Evolutionary conservation across 2,113 vertebrate species (phyloP), one percentile per base, ranked within the genome.

Genomic region (Dendropsophus ebraccatus): DNA sequence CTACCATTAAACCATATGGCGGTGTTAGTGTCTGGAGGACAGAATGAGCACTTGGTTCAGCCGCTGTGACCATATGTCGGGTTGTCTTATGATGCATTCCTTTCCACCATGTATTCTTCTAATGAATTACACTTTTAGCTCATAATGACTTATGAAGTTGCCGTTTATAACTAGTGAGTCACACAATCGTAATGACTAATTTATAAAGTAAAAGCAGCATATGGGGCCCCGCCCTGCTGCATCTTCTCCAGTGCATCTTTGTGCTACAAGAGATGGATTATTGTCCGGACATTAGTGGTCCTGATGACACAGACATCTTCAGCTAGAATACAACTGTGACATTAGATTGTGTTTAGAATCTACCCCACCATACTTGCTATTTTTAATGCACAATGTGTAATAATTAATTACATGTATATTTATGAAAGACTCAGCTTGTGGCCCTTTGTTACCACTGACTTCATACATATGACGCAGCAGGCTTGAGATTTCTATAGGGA

Each of bases 111-210:
- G 19, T 67, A 50, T 47, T 50, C 16, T 56, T 56, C 2, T 37
- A 35, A 60, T 14, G 47, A 25, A 56, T 77, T 17, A 58, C 56
- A 28, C 25, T 74, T 72, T 37, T 28, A 72, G n/a, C 76, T 47
- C 4, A 41, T 16, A 60, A 85, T 56, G 49, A 69, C n/a, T 74
- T 25, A 70, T 70, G 65, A 47, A 85, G 16, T 30, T 70, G n/a
- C 62, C n/a, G 49, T 47, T 80, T 80, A 52, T 86, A 60, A 72
- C 47, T 11, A 14, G 58, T 60, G 84, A 86, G 65, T 86, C 76
- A 80, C n/a, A 60, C 58, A 85, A 58, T 16, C 28, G 25, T 72
- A 86, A 81, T 86, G 58, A 58, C 50, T 79, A 67, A 80, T 47
- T 85, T 23, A 21, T 79, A 32, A 85, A 69, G 69, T 28, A 45